Evolutionary conservation across 92 coral and sea anemone species (phyloP), one percentile per base, ranked within the genome.

Genomic region (Paragorgia papillata): DNA sequence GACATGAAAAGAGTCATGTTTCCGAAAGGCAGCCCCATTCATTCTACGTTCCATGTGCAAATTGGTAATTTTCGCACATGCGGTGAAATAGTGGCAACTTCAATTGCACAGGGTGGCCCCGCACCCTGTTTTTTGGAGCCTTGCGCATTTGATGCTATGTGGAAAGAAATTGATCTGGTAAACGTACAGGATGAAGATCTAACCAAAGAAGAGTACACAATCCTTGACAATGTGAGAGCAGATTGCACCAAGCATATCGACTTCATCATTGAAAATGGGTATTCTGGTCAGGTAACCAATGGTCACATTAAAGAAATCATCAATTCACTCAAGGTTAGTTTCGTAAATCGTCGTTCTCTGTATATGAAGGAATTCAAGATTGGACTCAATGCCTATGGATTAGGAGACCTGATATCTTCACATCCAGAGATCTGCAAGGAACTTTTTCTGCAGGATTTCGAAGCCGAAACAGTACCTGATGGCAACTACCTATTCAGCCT

Each of bases 51-150:
- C 50, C 75, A 79, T 30, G 76, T 79, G 54, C 76, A 79, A 26
- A 79, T 66, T 66, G 83, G 83, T 17, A 66, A 79, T 34, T 79
- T 79, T 56, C 67, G 83, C 28, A 67, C 83, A 34, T 79, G 77
- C 66, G 77, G 77, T 21, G 83, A 67, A 71, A 66, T 79, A 10
- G 77, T 79, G 59, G 83, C 83, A 15, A 68, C 74, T 67, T 79
- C 83, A 66, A 65, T 67, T 9, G 77, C 77, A 66, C 83, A 79
- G 48, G 77, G 66, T 31, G 83, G 77, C 29, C 76, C 83, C 39
- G 76, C 67, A 18, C 83, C 76, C 15, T 79, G 83, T 71, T 79
- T 79, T 37, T 61, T 79, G 61, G 77, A 66, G 53, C 76, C 13
- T 46, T 66, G 83, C 40, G 56, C 75, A 35, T 67, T 27, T 57